Evolutionary conservation across 2,888 invertebrate genomes (phyloP).

Genomic region (Mythimna loreyi): DNA sequence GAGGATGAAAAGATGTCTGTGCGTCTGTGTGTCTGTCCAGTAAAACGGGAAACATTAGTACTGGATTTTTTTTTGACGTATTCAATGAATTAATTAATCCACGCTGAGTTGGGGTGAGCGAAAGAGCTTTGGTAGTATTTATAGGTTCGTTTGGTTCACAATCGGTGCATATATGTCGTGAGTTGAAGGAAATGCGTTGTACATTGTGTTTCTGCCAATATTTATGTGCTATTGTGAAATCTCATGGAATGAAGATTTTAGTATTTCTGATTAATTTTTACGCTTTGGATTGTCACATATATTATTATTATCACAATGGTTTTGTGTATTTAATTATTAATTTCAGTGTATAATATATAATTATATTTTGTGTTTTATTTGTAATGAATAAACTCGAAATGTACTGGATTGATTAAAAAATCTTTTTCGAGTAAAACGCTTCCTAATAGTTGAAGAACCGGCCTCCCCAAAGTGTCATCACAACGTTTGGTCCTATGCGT

Average conservation of each 20-base stretch:
- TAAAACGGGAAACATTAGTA: conserved; percentile 58
- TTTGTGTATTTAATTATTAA: no score
- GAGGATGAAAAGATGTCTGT: conserved; percentile 61
- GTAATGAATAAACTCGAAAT: no score
- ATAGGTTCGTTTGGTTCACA: conserved; percentile 6
- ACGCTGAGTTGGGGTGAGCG: conserved; percentile 37
- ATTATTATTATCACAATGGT: neutral
- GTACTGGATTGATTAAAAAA: no score
- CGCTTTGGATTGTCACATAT: neutral
- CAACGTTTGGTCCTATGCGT: no score
- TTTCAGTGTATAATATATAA: no score
- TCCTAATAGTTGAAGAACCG: no score
- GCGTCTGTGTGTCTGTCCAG: conserved; percentile 39
- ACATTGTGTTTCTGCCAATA: conserved; percentile 47
- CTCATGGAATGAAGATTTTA: conserved; percentile 1
- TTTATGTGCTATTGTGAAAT: conserved; percentile 30
- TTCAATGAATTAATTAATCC: conserved; percentile 61
- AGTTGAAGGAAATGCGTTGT: conserved; percentile 38
- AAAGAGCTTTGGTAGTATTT: conserved; percentile 8
- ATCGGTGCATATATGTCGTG: conserved; percentile 18
- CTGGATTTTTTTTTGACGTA: conserved; percentile 57
- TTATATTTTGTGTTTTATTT: no score
- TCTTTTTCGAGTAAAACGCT: no score
- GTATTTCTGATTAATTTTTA: neutral
- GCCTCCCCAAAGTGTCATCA: no score